A percentile compares a stretch with the other conserved stretches of the same genome.
phyloP scores from a whole-genome alignment of 2,797 vertebrate species.

The Halcyon smyrnensis region DNA sequence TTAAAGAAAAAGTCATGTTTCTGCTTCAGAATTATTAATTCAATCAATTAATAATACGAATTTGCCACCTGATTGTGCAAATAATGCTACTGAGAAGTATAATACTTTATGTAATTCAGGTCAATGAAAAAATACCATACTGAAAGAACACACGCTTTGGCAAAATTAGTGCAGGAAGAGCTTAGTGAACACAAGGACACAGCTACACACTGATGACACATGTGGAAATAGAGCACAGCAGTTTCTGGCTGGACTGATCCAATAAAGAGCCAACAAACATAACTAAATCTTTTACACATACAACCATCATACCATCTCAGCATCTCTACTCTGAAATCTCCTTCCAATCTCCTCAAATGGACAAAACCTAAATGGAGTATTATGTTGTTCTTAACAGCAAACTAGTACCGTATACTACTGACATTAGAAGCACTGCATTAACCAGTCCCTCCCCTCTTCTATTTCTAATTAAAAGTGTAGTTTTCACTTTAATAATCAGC shows the following conservation, averaged over 20 bases:
- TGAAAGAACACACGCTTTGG: neutral
- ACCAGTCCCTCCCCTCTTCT: neutral
- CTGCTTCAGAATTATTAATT: constrained; percentile 24
- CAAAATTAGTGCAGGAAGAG: neutral
- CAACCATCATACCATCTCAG: neutral
- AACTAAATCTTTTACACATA: neutral
- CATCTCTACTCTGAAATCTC: neutral
- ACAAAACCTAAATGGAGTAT: neutral
- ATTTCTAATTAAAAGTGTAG: neutral
- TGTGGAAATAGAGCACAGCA: neutral
- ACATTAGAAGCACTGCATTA: neutral
- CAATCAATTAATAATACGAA: neutral
- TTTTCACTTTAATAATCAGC: neutral
- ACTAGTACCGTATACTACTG: neutral
- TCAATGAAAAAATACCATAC: neutral
- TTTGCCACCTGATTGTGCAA: neutral
- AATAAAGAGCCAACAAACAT: neutral
- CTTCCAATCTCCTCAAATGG: neutral
- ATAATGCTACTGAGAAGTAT: neutral
- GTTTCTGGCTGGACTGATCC: neutral
- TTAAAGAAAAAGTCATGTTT: constrained; percentile 77
- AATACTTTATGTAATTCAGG: rapidly evolving
- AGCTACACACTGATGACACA: neutral
- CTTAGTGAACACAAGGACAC: neutral
- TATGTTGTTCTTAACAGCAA: neutral